Evolutionary conservation across 30 jellyfish, hydroid and myxozoan species (phyloP), one percentile per base, ranked within the genome.

Genomic region (Nemopilema nomurai): DNA sequence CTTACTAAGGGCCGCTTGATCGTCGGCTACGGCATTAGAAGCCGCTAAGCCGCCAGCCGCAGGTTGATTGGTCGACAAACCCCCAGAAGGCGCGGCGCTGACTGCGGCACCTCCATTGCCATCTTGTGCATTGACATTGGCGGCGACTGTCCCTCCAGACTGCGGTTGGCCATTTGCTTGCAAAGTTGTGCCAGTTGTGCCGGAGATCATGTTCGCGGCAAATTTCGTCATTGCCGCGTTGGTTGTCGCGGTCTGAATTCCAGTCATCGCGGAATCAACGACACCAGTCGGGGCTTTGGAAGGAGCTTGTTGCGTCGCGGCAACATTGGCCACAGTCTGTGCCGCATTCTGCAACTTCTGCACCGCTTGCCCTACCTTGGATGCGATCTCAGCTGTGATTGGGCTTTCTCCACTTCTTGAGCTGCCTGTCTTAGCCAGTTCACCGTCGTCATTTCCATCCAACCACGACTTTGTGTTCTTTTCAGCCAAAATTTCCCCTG

Each of bases 331-430:
- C 21, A 57, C 83, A 20, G 92, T 33, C 28, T 83, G 80, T 1
- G 93, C 93, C 9, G 93, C 93, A 23, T 71, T 84, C 53, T 78
- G 73, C 17, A 84, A 87, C 33, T 69, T 76, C 23, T 86, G 86
- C 28, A 79, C 82, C 0, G 89, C 95, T 64, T 76, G 85, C 16
- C 69, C 57, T 1, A 86, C 95, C 71, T 86, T 79, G 18, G 89
- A 50, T 7, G 69, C 27, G 1, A 86, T 49, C 0, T 52, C 80
- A 1, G 85, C n/a, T 8, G 89, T 63, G 13, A 50, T 71, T 0
- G 74, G 53, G 28, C 30, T 69, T 66, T 76, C 81, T 8, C 67
- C 89, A 26, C 95, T 76, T 50, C 89, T 70, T 1, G 89, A 33
- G 22, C 64, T 57, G 8, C 84, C 89, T 28, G 85, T 32, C 21